Conservation (phyloP, 2,797 vertebrate genomes). For the Tarsius wallacei region DNA sequence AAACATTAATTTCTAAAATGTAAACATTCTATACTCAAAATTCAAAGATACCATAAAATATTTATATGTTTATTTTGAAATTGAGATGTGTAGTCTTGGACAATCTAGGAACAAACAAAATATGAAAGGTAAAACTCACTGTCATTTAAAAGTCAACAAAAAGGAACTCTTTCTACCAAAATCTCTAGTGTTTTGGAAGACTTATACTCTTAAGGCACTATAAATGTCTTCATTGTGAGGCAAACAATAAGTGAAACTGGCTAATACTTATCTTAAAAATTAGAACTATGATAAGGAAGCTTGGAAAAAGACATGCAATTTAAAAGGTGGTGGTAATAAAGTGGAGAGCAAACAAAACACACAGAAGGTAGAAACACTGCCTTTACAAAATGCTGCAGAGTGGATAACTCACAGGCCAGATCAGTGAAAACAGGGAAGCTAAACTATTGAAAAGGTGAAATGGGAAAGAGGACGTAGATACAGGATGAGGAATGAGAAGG, state of each 20-base stretch:
- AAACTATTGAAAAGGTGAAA: background rate
- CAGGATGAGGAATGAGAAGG: background rate
- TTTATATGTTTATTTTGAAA: background rate
- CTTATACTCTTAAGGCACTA: background rate
- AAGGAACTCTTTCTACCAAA: background rate
- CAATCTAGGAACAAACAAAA: background rate
- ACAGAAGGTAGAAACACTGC: background rate
- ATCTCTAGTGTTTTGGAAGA: background rate
- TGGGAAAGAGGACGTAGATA: background rate
- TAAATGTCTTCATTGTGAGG: background rate
- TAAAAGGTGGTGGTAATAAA: background rate
- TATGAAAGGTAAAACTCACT: background rate
- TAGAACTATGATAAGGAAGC: background rate
- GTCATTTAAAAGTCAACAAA: background rate
- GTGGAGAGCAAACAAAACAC: background rate
- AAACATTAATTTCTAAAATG: slow-evolving; percentile 7
- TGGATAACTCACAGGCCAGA: background rate
- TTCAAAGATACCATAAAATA: background rate
- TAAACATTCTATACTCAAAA: background rate
- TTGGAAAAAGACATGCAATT: background rate
- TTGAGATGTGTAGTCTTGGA: background rate
- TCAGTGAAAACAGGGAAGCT: background rate
- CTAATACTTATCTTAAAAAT: background rate
- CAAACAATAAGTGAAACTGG: background rate
- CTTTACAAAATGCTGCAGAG: background rate